phyloP scores from a whole-genome alignment of 2,888 invertebrate genomes.

The Apotomis capreana region DNA sequence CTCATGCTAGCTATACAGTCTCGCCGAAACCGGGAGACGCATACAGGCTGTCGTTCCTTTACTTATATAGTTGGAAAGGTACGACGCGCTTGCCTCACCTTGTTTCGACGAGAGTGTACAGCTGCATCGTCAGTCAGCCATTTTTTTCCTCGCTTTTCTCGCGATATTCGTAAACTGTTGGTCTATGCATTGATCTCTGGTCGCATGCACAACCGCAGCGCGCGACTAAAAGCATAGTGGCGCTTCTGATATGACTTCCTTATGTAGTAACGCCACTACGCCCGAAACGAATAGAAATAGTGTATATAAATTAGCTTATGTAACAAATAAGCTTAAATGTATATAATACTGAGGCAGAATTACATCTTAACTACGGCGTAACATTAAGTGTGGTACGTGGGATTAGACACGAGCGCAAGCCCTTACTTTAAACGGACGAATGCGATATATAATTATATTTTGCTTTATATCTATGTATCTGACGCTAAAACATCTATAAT shows the following conservation, averaged over 20 bases:
- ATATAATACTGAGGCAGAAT: conserved; percentile 84
- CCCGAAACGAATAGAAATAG: conserved; percentile 80
- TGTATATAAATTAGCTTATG: conserved; percentile 83
- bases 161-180: too few relatives aligned
- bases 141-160: neutral
- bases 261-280: conserved; percentile 75
- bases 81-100: too few relatives aligned
- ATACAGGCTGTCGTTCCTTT: too few relatives aligned
- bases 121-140: too few relatives aligned
- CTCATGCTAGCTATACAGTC: neutral
- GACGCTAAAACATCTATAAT: conserved; percentile 84
- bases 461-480: conserved; percentile 83
- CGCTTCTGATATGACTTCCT: conserved; percentile 81
- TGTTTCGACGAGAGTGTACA: too few relatives aligned
- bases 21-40: too few relatives aligned
- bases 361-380: conserved; percentile 83
- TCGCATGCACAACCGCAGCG: conserved; percentile 50
- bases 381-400: conserved; percentile 82
- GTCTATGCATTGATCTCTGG: neutral
- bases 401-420: conserved; percentile 83
- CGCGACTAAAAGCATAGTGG: conserved; percentile 59
- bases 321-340: conserved; percentile 83
- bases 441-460: conserved; percentile 83
- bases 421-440: conserved; percentile 83
- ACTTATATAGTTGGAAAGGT: too few relatives aligned